phyloP scores from a whole-genome alignment of 2,888 invertebrate genomes.

The Caenorhabditis sulstoni region DNA sequence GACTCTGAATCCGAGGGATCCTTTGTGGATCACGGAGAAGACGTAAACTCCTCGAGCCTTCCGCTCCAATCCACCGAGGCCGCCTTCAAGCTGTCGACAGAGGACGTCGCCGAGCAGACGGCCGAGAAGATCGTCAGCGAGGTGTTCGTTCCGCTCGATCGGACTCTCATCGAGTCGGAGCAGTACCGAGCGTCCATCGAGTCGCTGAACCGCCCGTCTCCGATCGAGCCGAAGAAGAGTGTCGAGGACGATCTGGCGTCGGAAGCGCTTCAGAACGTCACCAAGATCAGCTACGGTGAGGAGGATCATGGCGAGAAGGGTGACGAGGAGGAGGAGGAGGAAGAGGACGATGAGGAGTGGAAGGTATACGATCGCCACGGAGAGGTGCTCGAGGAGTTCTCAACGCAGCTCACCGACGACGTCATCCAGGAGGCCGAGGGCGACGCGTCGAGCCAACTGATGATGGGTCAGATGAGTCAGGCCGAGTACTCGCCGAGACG shows the following conservation, averaged over 20 bases:
- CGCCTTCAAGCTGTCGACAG: slow-evolving; percentile 44
- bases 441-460: slow-evolving; percentile 46
- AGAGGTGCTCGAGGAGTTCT: slow-evolving; percentile 66
- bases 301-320: slow-evolving; percentile 48
- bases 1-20: slow-evolving; percentile 41
- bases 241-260: slow-evolving; percentile 31
- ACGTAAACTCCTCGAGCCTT: slow-evolving; percentile 2
- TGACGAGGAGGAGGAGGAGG: slow-evolving; percentile 44
- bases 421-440: slow-evolving; percentile 65
- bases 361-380: slow-evolving; percentile 62
- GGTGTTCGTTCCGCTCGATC: slow-evolving; percentile 49
- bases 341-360: slow-evolving; percentile 59
- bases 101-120: slow-evolving; percentile 44
- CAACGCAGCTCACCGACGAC: slow-evolving; percentile 61
- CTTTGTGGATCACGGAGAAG: slow-evolving; percentile 42
- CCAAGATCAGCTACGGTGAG: slow-evolving; percentile 47
- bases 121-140: slow-evolving; percentile 49
- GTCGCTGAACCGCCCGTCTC: slow-evolving; percentile 32
- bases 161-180: slow-evolving; percentile 42
- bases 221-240: slow-evolving; percentile 34
- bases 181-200: slow-evolving; percentile 48
- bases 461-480: slow-evolving; percentile 41
- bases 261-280: slow-evolving; percentile 50
- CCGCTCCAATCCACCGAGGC: slow-evolving; percentile 40
- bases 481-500: slow-evolving; percentile 34